Evolutionary conservation across 2,797 vertebrate species (phyloP), one percentile per base, ranked within the genome.

Genomic region (Hemibagrus guttatus): DNA sequence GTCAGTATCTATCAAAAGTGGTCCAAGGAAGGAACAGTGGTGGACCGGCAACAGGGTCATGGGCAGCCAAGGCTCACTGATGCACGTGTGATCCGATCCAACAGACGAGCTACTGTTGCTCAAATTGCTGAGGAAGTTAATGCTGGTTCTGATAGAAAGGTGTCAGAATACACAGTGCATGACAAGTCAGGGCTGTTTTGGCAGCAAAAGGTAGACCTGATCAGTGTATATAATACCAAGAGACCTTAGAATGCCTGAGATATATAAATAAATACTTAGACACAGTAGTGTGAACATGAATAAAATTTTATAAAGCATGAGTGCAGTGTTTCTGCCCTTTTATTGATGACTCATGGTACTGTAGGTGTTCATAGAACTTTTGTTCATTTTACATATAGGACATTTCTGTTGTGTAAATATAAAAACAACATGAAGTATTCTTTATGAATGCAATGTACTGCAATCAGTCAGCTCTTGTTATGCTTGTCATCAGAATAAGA

Each of bases 401-500:
- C 26, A 6, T 49, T 74, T 26, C 0, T 26, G 4, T n/a, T 23
- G 39, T 14, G 6, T 49, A 26, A 72, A 42, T 13, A 7, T 23
- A 74, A 75, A 52, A 46, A 26, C 69, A 46, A 4, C 1, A 12
- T 56, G n/a, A 35, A 35, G 52, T 52, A 12, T 54, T 19, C 16
- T 31, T 54, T 54, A 52, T 79, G 54, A 5, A 59, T 39, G 19
- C 2, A 4, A 26, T 80, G 14, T 23, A 31, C 74, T 56, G 19
- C 54, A 79, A 23, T 21, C 19, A 59, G 28, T 26, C 19, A 16
- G 5, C 12, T 16, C 54, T 81, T 66, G 61, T 66, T 82, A 21
- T 82, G 61, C 26, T 1, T 49, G 46, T 49, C 8, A 49, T 78
- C 69, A 99, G 98, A 99, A 99, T 93, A 99, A 99, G 94, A 99